phyloP scores from a whole-genome alignment of 2,113 vertebrate species.

The Cyprinus carpio region DNA sequence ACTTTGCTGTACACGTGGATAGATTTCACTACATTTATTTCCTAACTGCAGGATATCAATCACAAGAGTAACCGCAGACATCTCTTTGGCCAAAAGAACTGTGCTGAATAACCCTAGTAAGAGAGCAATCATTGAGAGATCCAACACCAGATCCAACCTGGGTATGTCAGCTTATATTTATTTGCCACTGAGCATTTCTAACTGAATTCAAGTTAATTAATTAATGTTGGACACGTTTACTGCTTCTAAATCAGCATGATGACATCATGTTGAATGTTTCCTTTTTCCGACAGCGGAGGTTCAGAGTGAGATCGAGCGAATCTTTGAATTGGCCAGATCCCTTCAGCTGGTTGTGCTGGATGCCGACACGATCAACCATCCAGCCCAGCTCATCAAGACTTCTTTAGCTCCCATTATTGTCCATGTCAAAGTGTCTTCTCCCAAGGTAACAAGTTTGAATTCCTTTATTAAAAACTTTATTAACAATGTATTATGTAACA shows the following conservation, averaged over 20 bases:
- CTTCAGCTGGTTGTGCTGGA: constrained; percentile 95
- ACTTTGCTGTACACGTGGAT: not conserved
- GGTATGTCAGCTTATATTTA: constrained; percentile 76
- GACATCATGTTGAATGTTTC: not conserved
- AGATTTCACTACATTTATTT: constrained; percentile 54
- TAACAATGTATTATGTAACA: too few relatives aligned
- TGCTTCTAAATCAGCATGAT: not conserved
- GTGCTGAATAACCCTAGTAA: constrained; percentile 98
- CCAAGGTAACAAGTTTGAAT: constrained; percentile 81
- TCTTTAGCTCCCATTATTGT: constrained; percentile 97
- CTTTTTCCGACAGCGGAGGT: constrained; percentile 84
- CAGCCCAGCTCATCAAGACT: constrained; percentile 95
- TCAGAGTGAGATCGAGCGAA: constrained; percentile 96
- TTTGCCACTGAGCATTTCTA: not conserved
- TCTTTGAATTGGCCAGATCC: constrained; percentile 95
- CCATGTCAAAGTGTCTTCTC: constrained; percentile 97
- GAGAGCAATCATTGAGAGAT: constrained; percentile 96
- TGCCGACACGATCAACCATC: constrained; percentile 98
- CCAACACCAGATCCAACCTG: constrained; percentile 93
- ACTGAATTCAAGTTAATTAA: not conserved
- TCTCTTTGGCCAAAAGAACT: constrained; percentile 97
- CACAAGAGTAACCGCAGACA: constrained; percentile 97
- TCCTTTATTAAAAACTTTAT: too few relatives aligned
- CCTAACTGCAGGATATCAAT: constrained; percentile 89
- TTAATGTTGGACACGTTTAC: not conserved